phyloP scores from a whole-genome alignment of 2,888 invertebrate genomes.

The Rhagium mordax region DNA sequence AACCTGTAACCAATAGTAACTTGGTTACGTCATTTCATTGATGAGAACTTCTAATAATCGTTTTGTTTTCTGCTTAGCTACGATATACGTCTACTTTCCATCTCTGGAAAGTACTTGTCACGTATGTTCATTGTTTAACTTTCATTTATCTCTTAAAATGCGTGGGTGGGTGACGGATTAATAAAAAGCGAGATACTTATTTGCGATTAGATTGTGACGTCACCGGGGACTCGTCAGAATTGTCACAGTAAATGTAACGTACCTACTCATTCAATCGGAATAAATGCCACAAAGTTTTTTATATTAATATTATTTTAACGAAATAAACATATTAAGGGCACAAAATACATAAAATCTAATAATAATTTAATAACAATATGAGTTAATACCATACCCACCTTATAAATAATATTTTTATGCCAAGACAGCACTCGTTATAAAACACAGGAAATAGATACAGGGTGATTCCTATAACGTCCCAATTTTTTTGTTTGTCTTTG shows the following conservation, averaged over 20 bases:
- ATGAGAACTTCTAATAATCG: conserved; percentile 54
- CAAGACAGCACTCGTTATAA: no score
- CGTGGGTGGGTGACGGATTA: conserved; percentile 53
- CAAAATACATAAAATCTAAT: no score
- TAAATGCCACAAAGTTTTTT: background rate
- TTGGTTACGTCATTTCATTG: conserved; percentile 73
- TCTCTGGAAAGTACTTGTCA: conserved; percentile 14
- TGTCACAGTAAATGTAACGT: background rate
- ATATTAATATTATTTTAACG: no score
- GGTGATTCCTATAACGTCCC: no score
- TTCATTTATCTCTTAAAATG: conserved; percentile 25
- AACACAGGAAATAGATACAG: no score
- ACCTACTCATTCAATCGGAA: background rate
- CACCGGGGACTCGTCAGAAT: conserved; percentile 55
- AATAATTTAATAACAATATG: no score
- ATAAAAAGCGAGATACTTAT: conserved; percentile 51
- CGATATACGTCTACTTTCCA: conserved; percentile 18
- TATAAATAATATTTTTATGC: no score
- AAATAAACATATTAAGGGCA: no score
- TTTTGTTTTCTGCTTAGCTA: conserved; percentile 23
- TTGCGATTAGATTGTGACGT: conserved; percentile 59
- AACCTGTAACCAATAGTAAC: conserved; percentile 63
- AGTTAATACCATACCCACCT: no score
- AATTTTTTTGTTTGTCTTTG: no score
- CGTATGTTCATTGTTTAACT: conserved; percentile 26